phyloP scores from a whole-genome alignment of 2,113 vertebrate genomes.

The Arothron firmamentum region DNA sequence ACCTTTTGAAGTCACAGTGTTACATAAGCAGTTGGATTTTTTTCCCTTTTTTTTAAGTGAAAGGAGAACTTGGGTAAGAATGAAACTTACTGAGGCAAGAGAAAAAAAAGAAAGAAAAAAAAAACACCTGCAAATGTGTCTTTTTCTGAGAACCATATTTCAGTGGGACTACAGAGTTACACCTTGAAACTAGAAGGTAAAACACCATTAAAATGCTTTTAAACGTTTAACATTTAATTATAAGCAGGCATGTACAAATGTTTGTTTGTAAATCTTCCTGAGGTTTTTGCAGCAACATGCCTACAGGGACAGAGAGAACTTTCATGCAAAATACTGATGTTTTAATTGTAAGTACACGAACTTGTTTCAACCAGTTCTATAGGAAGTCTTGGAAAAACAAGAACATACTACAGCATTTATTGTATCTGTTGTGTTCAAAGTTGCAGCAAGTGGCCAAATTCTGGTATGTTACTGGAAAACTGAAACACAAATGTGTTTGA shows the following conservation, averaged over 20 bases:
- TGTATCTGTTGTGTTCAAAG: constrained; percentile 1
- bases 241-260: background rate
- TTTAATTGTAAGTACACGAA: constrained; percentile 3
- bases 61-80: constrained; percentile 78
- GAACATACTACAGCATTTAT: background rate
- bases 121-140: constrained; percentile 32
- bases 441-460: background rate
- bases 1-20: constrained; percentile 55
- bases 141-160: constrained; percentile 26
- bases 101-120: constrained; percentile 4
- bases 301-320: no score
- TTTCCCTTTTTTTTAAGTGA: constrained; percentile 70
- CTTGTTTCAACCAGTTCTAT: constrained; percentile 1
- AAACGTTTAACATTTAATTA: background rate
- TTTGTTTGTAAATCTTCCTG: background rate
- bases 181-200: constrained; percentile 44
- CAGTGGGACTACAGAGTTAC: constrained; percentile 26
- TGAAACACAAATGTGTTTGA: background rate
- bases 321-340: no score
- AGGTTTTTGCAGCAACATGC: background rate
- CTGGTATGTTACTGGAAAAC: background rate
- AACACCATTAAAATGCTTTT: constrained; percentile 3
- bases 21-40: constrained; percentile 71
- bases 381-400: background rate
- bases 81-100: constrained; percentile 73